phyloP scores from a whole-genome alignment of 2,888 invertebrate species.

The Ichneumoninae sp. region DNA sequence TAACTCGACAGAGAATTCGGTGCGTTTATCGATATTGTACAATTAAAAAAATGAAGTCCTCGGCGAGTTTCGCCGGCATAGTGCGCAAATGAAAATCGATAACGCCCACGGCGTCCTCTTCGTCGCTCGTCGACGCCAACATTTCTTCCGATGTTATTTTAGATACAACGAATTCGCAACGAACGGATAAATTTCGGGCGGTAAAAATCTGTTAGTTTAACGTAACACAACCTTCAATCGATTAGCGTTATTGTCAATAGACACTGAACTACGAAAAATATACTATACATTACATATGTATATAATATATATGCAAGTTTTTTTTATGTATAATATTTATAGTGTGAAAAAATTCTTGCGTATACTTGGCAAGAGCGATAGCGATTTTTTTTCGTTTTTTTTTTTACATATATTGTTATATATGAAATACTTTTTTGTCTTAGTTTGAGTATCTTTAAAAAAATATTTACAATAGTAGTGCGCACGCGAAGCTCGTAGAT shows the following conservation, averaged over 20 bases:
- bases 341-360: conserved; percentile 59
- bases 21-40: conserved; percentile 16
- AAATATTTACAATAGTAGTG: conserved; percentile 61
- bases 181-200: conserved; percentile 6
- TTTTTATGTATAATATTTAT: conserved; percentile 38
- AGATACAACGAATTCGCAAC: conserved; percentile 9
- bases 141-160: background rate
- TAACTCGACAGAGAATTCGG: conserved; percentile 10
- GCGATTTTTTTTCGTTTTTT: conserved; percentile 38
- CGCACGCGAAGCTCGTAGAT: conserved; percentile 62
- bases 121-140: background rate
- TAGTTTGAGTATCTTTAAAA: conserved; percentile 14
- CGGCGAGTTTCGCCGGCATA: background rate
- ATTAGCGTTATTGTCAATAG: conserved; percentile 76
- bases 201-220: conserved; percentile 69
- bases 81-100: conserved; percentile 14
- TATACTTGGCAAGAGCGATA: conserved; percentile 69
- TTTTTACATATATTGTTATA: conserved; percentile 22
- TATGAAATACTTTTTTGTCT: conserved; percentile 53
- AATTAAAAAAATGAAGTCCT: conserved; percentile 6
- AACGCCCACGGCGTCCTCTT: background rate
- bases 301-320: background rate
- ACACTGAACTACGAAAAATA: conserved; percentile 75
- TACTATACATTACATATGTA: conserved; percentile 54
- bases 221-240: conserved; percentile 66